Conservation (phyloP, 2,113 vertebrate genomes). For the Ciconia stormi region DNA sequence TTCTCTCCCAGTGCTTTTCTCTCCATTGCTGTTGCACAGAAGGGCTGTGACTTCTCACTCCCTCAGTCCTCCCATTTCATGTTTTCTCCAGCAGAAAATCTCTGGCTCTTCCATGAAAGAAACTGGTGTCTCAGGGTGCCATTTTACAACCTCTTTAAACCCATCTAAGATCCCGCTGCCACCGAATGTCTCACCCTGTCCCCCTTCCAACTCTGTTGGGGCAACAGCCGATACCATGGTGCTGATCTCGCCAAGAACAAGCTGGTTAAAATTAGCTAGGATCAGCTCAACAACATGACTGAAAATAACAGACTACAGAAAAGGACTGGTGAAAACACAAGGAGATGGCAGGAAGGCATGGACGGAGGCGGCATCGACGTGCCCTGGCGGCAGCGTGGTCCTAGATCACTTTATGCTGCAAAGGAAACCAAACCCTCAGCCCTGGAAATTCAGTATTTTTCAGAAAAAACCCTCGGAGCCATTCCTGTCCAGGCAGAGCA, state of each 20-base stretch:
- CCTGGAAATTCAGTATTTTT: background rate
- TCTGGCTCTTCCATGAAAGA: background rate
- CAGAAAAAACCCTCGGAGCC: background rate
- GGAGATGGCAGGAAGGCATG: background rate
- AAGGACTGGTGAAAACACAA: background rate
- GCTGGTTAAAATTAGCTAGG: background rate
- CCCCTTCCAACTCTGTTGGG: background rate
- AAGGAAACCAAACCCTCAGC: background rate
- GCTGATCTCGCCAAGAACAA: background rate
- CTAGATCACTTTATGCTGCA: background rate
- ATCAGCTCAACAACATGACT: background rate
- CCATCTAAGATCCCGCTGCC: background rate
- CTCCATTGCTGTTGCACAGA: background rate
- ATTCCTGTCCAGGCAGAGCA: background rate
- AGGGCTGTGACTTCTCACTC: background rate
- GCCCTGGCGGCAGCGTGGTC: background rate
- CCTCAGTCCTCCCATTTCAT: background rate
- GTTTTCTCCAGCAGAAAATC: background rate
- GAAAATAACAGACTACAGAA: background rate
- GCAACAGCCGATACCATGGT: rapidly evolving
- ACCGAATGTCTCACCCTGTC: background rate
- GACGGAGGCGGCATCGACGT: background rate
- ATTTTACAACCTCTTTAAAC: background rate
- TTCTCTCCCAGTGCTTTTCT: background rate
- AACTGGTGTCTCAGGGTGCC: background rate